Percentiles rank a stretch among this genome's conserved stretches.
phyloP scores from a whole-genome alignment of 2,888 invertebrate species.

The Arctia plantaginis region DNA sequence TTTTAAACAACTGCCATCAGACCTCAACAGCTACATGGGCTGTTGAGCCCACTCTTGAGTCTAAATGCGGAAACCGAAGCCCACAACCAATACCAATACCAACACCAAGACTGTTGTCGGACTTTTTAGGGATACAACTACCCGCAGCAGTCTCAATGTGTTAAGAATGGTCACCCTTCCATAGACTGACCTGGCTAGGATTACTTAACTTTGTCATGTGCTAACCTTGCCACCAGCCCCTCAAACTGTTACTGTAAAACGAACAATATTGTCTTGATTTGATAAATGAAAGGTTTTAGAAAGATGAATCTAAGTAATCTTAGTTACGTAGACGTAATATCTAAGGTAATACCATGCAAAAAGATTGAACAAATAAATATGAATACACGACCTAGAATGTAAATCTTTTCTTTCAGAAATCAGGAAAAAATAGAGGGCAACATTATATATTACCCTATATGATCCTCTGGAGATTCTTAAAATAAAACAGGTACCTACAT shows the following conservation, averaged over 20 bases:
- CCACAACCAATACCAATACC: too few species aligned
- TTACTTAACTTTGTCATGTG: too few species aligned
- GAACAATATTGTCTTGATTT: neutral
- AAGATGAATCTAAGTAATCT: neutral
- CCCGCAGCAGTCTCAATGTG: too few species aligned
- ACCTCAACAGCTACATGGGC: too few species aligned
- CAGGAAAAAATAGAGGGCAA: neutral
- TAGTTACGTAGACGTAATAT: neutral
- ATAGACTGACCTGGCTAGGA: too few species aligned
- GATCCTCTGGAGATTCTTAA: neutral
- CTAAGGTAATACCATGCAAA: neutral
- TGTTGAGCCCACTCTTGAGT: too few species aligned
- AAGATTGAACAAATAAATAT: neutral
- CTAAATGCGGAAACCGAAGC: too few species aligned
- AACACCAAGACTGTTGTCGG: too few species aligned
- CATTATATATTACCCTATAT: conserved; percentile 5
- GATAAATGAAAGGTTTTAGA: neutral
- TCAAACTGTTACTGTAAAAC: neutral
- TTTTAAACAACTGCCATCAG: too few species aligned
- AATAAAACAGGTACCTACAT: conserved; percentile 5
- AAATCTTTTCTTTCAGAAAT: conserved; percentile 16
- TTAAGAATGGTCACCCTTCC: too few species aligned
- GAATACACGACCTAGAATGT: neutral
- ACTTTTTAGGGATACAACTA: too few species aligned
- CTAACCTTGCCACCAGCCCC: too few species aligned